Base-by-base conservation (phyloP, 2,888 invertebrate genomes). In the Drosophila putrida region DNA sequence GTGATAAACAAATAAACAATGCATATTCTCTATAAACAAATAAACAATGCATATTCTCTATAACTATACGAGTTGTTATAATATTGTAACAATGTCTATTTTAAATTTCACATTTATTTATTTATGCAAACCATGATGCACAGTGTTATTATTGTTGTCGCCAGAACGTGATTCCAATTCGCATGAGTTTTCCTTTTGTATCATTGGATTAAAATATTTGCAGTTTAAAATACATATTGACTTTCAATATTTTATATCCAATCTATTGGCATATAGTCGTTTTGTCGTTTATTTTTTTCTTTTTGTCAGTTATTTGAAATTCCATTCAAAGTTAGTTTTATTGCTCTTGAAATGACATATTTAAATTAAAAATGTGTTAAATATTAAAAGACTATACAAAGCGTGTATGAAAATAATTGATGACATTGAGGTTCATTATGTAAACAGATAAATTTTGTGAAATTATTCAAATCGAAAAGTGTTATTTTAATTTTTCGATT, bases 1-100 rank as follows among this genome's bases (percentile, higher is more conserved):
- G 31, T 20, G 20, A 33, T 43, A 33, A 54, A 20, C 53, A 54
- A 54, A 54, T 53, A 53, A 31, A 31, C 41, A 53, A 51, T 41
- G 10, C 8, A 39, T 38, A 28, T 13, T 25, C 5, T 25, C 9
- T 51, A n/a, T n/a, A n/a, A n/a, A 20, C 53, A 54, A 54, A 54
- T 53, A 53, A 31, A 33, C 41, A 53, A 51, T 41, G 10, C 8
- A 39, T 38, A 28, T 13, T 25, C 5, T 25, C 9, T 51, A 4
- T 27, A 15, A 9, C 9, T 51, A 4, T 27, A 15, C 13, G 15
- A 47, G 15, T 33, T 5, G 5, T 5, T 10, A 10, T 31, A 33
- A 25, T 41, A 41, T 33, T 43, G 54, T 54, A 33, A 43, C 54
- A 54, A 25, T 54, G 33, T 41, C 41, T 31, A 53, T 41, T 39